Base-by-base conservation (phyloP, 2,888 invertebrate species). In the Andrena bicolor region DNA sequence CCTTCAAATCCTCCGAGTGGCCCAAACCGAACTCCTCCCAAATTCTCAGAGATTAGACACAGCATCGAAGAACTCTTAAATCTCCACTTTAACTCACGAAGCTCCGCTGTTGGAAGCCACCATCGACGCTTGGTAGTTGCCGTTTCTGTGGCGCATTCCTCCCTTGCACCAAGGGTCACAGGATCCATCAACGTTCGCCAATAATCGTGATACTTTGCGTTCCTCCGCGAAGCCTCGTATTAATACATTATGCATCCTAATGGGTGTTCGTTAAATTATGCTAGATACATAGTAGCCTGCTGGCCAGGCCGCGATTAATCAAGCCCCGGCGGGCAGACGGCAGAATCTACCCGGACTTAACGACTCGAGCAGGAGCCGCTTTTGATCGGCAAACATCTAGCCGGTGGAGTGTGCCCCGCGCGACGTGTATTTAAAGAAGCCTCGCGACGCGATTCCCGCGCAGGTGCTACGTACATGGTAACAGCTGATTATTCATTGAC, bases 401-500 rank as follows among this genome's bases (percentile, higher is more conserved):
- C 28, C 1, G 6, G 32, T 4, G 53, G 30, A 1, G 20, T 28
- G 23, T 6, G 23, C 23, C 56, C 10, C 26, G 32, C 49, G 6
- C 30, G 7, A 8, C 10, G 41, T 69, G 23, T 60, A 74, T 81
- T 77, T 77, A 76, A 83, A 77, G 70, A 64, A 68, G 51, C 58
- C 51, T 28, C 65, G 64, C 35, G 69, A 72, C 80, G 56, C 51
- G 65, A 56, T 65, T 82, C 79, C 76, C 76, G 70, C 56, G 73
- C 73, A 56, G 65, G 66, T 82, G 79, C 56, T 75, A 5, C 41
- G 41, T 41, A 75, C 66, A 49, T 56, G 82, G 48, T 70, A 70
- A 71, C 78, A 76, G 76, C 75, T 77, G 87, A 84, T 78, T 75
- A 77, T 73, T 73, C 73, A n/a, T 53, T 53, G 84, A 80, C 84